phyloP scores from a whole-genome alignment of 2,113 vertebrate genomes.

The Pleuronectes platessa region DNA sequence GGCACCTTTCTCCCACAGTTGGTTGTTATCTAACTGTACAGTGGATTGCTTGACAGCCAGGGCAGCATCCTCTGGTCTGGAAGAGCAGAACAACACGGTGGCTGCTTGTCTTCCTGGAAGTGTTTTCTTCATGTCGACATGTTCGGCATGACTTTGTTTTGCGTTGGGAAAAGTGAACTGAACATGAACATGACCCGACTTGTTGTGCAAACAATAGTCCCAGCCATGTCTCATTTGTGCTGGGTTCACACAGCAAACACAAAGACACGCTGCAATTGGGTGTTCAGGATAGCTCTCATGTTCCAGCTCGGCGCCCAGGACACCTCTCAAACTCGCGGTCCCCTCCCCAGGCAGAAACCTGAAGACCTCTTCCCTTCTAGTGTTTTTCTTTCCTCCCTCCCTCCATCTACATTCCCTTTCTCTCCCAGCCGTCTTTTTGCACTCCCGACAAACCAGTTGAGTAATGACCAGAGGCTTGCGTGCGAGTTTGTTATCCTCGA shows the following conservation, averaged over 20 bases:
- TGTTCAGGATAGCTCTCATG: constrained; percentile 23
- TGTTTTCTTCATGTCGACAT: constrained; percentile 49
- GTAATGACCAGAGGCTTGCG: constrained; percentile 68
- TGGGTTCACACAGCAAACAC: constrained; percentile 62
- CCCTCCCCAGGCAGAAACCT: constrained; percentile 39
- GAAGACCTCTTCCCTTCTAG: constrained; percentile 16
- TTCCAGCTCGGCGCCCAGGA: constrained; percentile 51
- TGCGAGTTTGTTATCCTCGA: constrained; percentile 66
- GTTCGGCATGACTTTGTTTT: constrained; percentile 34
- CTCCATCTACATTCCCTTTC: constrained; percentile 10
- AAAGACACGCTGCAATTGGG: constrained; percentile 55
- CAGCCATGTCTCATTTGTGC: constrained; percentile 61
- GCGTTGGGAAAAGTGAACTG: constrained; percentile 56
- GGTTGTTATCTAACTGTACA: constrained; percentile 55
- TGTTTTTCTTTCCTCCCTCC: constrained; percentile 1
- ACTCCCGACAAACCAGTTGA: constrained; percentile 45
- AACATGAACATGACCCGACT: constrained; percentile 65
- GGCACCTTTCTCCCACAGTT: constrained; percentile 55
- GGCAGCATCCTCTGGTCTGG: constrained; percentile 47
- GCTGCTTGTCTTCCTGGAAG: constrained; percentile 47
- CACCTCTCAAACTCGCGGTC: constrained; percentile 37
- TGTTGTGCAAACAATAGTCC: constrained; percentile 65
- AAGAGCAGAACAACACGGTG: constrained; percentile 44
- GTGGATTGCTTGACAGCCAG: constrained; percentile 51
- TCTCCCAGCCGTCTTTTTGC: constrained; percentile 34